Evolutionary conservation across 1,140 invertebrate species (phyloP).

Genomic region (Achroia grisella): DNA sequence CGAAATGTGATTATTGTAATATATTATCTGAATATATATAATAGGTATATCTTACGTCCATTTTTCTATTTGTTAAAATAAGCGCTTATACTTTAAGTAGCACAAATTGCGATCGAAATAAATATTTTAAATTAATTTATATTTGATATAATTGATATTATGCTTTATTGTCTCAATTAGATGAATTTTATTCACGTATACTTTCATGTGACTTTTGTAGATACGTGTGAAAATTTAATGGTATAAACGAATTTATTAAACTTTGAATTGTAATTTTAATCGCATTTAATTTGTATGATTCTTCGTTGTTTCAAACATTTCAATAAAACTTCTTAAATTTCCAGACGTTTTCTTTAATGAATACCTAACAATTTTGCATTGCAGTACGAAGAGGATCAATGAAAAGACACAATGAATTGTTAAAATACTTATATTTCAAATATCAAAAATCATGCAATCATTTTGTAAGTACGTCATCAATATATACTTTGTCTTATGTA

Average conservation of each 20-base stretch:
- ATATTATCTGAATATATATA: conserved; percentile 12
- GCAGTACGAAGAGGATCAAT: neutral
- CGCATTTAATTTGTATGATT: neutral
- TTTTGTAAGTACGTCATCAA: conserved; percentile 25
- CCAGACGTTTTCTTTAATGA: neutral
- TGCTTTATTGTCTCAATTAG: neutral
- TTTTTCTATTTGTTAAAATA: conserved; percentile 12
- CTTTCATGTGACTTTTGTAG: conserved; percentile 5
- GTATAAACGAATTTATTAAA: conserved; percentile 46
- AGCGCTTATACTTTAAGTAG: conserved; percentile 15
- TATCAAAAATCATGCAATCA: neutral
- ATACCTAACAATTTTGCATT: neutral
- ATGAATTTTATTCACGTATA: neutral
- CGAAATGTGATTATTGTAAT: conserved; percentile 32
- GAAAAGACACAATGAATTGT: conserved; percentile 32
- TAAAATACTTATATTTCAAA: conserved; percentile 42
- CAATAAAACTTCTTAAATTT: conserved; percentile 14
- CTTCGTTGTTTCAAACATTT: neutral
- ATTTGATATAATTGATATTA: neutral
- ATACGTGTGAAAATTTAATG: conserved; percentile 4
- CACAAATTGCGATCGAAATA: conserved; percentile 5
- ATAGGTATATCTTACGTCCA: conserved; percentile 8
- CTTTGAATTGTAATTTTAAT: conserved; percentile 19
- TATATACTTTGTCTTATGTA: conserved; percentile 1
- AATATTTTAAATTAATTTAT: too few species aligned